phyloP scores from a whole-genome alignment of 2,888 invertebrate genomes.

The Ypsolopha sequella region DNA sequence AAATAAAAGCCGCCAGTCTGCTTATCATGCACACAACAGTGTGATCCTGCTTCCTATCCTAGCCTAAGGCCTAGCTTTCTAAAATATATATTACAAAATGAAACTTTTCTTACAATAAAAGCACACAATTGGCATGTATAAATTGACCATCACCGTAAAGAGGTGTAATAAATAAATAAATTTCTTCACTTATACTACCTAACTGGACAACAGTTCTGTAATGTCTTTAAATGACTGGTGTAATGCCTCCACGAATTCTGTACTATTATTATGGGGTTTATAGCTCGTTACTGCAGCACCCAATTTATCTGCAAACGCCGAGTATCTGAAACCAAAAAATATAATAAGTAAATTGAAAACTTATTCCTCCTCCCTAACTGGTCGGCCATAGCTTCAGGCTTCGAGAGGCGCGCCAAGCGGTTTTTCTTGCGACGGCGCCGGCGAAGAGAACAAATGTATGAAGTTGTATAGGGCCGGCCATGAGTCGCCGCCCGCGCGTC shows the following conservation, averaged over 20 bases:
- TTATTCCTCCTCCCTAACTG: no score
- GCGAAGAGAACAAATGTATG: no score
- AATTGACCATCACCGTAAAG: neutral
- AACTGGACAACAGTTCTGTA: constrained; percentile 47
- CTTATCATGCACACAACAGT: no score
- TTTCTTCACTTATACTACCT: constrained; percentile 8
- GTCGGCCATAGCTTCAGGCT: no score
- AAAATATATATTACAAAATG: neutral
- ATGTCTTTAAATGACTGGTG: constrained; percentile 81
- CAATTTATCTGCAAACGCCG: constrained; percentile 83
- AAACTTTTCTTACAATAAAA: neutral
- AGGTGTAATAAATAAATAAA: neutral
- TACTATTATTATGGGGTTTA: constrained; percentile 76
- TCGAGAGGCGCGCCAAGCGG: no score
- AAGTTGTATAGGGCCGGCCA: no score
- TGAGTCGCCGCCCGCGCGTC: no score
- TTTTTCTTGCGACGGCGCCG: no score
- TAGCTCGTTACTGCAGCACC: constrained; percentile 90
- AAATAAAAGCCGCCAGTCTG: no score
- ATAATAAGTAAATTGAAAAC: constrained; percentile 1
- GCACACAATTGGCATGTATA: neutral
- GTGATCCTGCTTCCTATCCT: neutral
- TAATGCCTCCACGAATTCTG: constrained; percentile 78
- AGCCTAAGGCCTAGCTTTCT: no score
- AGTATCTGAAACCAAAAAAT: constrained; percentile 75